These are phyloP conservation scores for Pristionchus japonicus DNA, from an alignment of 2,888 invertebrate genomes.

Conservation along the genomic window DNA sequence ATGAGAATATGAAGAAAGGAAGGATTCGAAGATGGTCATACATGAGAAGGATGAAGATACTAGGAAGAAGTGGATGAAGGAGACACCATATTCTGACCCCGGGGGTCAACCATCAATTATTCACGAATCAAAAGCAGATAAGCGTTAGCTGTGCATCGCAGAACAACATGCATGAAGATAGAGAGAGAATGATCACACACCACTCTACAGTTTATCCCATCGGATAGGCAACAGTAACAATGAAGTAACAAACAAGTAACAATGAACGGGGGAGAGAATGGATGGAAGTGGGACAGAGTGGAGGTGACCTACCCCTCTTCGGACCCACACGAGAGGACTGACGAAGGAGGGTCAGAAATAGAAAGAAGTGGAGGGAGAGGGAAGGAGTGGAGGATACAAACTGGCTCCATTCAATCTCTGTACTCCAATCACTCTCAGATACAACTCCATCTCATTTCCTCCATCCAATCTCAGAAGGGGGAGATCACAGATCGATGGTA, in stretches of 20 bases:
- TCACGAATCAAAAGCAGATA: not conserved
- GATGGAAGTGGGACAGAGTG: not conserved
- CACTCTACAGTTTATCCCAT: not conserved
- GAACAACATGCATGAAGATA: not conserved
- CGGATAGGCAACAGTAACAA: not conserved
- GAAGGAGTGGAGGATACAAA: not conserved
- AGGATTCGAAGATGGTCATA: not conserved
- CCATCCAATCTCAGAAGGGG: not conserved
- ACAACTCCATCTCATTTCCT: not conserved
- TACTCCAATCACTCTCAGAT: not conserved
- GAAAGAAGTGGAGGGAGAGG: not conserved
- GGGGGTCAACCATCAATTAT: not conserved
- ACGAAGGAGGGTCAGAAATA: conserved; percentile 7
- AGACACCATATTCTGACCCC: not conserved
- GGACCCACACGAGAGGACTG: not conserved
- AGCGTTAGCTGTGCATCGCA: not conserved
- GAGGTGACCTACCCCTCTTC: not conserved
- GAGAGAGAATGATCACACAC: not conserved
- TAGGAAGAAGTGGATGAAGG: not conserved
- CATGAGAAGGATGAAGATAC: not conserved
- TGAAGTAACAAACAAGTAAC: conserved; percentile 9
- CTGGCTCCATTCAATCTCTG: not conserved
- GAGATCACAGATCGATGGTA: not conserved
- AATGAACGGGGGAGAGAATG: not conserved
- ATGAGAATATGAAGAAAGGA: conserved; percentile 19